A percentile compares a stretch with the other conserved stretches of the same genome.
These are phyloP conservation scores for Drepana falcataria DNA, from an alignment of 2,888 invertebrate species.

Conservation along the genomic window DNA sequence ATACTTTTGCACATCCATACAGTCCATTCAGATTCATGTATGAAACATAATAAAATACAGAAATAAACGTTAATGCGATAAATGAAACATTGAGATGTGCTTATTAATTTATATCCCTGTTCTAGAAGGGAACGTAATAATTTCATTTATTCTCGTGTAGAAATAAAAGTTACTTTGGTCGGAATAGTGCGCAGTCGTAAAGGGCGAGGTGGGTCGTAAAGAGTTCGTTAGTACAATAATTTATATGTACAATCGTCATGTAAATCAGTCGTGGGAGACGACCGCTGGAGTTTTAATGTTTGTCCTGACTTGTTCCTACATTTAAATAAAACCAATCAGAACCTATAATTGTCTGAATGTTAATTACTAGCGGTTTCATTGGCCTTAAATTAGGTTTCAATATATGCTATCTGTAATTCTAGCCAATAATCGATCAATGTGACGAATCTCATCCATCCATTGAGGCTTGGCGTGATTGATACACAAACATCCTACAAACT, in stretches of 20 bases:
- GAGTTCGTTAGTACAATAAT: constrained; percentile 53
- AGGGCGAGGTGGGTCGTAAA: constrained; percentile 42
- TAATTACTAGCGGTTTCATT: no score
- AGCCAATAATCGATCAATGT: no score
- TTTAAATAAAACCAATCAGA: no score
- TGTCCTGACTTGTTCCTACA: constrained; percentile 1
- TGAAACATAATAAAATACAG: background rate
- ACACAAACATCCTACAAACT: no score
- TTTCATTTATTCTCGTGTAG: constrained; percentile 10
- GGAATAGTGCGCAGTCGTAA: constrained; percentile 30
- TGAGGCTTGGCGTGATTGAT: no score
- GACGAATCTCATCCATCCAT: no score
- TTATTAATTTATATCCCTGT: background rate
- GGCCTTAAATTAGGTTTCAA: no score
- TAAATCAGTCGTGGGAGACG: constrained; percentile 33
- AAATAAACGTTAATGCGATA: background rate
- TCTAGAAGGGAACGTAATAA: background rate
- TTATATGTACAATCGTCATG: constrained; percentile 50
- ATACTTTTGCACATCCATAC: no score
- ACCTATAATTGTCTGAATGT: no score
- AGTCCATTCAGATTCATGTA: no score
- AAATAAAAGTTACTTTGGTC: constrained; percentile 20
- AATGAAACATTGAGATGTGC: background rate
- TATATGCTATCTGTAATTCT: no score
- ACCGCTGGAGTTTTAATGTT: constrained; percentile 25